Base-by-base conservation (phyloP, 2,113 vertebrate species). In the Dunckerocampus dactyliophorus region DNA sequence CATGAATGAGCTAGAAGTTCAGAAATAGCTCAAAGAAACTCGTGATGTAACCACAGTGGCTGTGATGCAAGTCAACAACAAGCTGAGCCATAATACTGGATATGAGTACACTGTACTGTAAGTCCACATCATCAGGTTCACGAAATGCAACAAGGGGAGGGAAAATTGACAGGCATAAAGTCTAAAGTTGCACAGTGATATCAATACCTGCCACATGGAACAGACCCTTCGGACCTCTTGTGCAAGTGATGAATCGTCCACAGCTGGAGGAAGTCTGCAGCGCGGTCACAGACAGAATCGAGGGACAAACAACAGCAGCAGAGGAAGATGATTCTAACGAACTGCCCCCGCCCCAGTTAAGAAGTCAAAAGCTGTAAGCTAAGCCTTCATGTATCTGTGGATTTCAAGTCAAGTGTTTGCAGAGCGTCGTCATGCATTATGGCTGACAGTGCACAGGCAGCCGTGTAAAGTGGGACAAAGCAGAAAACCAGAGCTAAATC, bases 141-240 rank as follows among this genome's bases (percentile, higher is more conserved):
- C 31, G 1, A 8, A 34, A 28, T 28, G 24, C 24, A 28, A 28
- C 24, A 28, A 28, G 24, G 24, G 24, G 24, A 28, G 24, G 31
- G 7, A 34, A 34, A 34, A 34, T 34, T 34, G 50, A 14, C 39
- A 55, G 53, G 31, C 53, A 19, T 37, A 37, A 55, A 55, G 53
- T 55, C 53, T 34, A 56, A 56, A 20, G 34, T 56, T 56, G 11
- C 54, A 20, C 37, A 42, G 37, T 37, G 31, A 37, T 39, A 43
- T 43, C 39, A 55, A 55, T 55, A 55, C 52, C 52, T 55, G 52
- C 28, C 39, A 43, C 39, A 8, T 14, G 39, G 39, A 43, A 43
- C 39, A 43, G 39, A 42, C 12, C 39, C 8, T 16, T 39, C 28
- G 17, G 10, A 55, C 52, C 17, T 55, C 52, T 55, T 34, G 12